Evolutionary conservation across 2,888 invertebrate species (phyloP).

Genomic region (Thysanoteuthis rhombus): DNA sequence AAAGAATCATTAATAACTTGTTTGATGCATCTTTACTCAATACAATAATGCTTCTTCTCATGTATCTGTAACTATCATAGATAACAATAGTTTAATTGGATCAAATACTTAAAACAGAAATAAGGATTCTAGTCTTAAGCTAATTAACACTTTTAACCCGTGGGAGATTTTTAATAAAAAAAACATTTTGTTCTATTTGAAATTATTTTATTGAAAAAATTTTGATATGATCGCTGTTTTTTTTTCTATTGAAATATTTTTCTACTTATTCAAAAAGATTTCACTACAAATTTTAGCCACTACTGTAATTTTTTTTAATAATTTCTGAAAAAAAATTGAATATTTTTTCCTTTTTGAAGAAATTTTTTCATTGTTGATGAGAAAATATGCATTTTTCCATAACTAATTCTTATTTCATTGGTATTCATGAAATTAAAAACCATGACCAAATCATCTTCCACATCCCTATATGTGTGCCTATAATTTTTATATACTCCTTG

Average conservation of each 20-base stretch:
- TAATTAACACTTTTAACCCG: not conserved
- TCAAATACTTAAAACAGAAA: not conserved
- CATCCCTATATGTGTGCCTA: not conserved
- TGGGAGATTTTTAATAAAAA: not conserved
- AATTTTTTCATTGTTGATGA: not conserved
- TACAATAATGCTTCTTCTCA: not conserved
- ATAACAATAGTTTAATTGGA: not conserved
- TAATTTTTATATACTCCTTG: not conserved
- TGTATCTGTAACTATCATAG: not conserved
- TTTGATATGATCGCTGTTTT: not conserved
- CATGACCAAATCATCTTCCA: not conserved
- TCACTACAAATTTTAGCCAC: not conserved
- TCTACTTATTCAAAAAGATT: not conserved
- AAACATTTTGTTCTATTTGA: not conserved
- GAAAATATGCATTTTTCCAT: not conserved
- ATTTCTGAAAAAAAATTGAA: not conserved
- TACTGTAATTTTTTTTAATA: not conserved
- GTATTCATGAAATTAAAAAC: not conserved
- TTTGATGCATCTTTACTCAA: not conserved
- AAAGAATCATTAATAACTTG: not conserved
- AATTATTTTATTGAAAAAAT: not conserved
- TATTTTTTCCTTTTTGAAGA: not conserved
- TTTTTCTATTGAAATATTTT: not conserved
- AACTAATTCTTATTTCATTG: not conserved
- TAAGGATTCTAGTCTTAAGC: not conserved